Evolutionary conservation across 2,888 invertebrate genomes (phyloP).

Genomic region (Ptychoptera albimana): DNA sequence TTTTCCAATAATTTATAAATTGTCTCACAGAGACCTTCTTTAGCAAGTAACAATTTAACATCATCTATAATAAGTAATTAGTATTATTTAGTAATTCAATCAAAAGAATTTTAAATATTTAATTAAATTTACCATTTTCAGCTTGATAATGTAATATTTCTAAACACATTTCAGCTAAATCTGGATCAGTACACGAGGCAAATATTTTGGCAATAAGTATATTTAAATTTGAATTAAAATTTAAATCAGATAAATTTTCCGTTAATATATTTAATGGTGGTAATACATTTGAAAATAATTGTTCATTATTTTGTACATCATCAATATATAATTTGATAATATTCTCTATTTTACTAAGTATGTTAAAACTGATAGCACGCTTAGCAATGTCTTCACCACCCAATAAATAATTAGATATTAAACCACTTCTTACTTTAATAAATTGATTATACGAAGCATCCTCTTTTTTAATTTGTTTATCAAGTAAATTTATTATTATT

Average conservation of each 20-base stretch:
- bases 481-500: constrained; percentile 30
- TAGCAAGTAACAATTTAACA: constrained; percentile 59
- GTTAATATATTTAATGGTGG: constrained; percentile 43
- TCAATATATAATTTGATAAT: constrained; percentile 36
- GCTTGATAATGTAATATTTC: constrained; percentile 61
- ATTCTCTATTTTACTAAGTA: constrained; percentile 36
- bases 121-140: constrained; percentile 44
- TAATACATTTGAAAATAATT: constrained; percentile 36
- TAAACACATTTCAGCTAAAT: constrained; percentile 58
- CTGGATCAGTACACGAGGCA: constrained; percentile 45
- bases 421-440: constrained; percentile 53
- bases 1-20: constrained; percentile 58
- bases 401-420: constrained; percentile 63
- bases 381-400: constrained; percentile 53
- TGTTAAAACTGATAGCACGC: constrained; percentile 36
- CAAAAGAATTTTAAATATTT: constrained; percentile 6
- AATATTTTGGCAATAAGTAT: constrained; percentile 42
- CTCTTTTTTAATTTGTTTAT: constrained; percentile 21
- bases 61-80: constrained; percentile 42
- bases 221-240: constrained; percentile 38
- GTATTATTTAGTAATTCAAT: not conserved
- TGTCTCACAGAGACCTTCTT: constrained; percentile 58
- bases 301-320: constrained; percentile 36
- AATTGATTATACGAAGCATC: constrained; percentile 33
- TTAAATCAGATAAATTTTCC: constrained; percentile 43